Evolutionary conservation across 1,140 invertebrate genomes (phyloP), one percentile per base, ranked within the genome.

Genomic region (Cyrtorhinus lividipennis): DNA sequence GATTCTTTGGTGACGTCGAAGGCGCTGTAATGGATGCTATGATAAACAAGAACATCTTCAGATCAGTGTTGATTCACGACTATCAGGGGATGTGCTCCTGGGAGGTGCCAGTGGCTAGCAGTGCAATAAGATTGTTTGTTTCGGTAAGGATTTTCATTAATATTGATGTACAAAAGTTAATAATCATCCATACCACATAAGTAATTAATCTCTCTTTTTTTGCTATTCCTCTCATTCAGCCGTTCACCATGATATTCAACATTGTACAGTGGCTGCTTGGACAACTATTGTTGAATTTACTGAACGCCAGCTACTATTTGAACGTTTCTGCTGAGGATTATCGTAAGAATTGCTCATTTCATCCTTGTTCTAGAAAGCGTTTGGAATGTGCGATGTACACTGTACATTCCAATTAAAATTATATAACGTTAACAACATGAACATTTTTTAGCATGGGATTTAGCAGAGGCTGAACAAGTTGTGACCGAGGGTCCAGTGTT

Each of bases 1-100:
- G 76, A 67, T 95, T 95, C 75, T 92, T 94, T 74, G 92, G 92
- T 0, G 83, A 86, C 62, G 72, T 90, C 22, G 84, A 93, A 67
- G 84, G 85, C 15, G 81, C 84, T 23, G 80, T 93, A 1, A 85
- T 95, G 79, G 76, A 84, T 59, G 81, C 83, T 0, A 83, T 95
- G 76, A 77, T 93, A 12, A 72, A 82, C 1, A 78, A 83, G 56
- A 78, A 81, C 12, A 83, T 92, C 56, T 95, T 83, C 70, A 80
- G 85, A 65, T 80, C 82, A 66, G 81, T 90, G 2, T 80, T 81
- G 8, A 81, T 93, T 25, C 92, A 85, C 71, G 90, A 95, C 72
- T 92, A 90, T 71, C 91, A 94, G 73, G 88, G 83, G 1, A 74
- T 90, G 20, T 94, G 91, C 69, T 72, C 78, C 24, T 65, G 69